These are phyloP conservation scores for Rhimphoctona megacephalus DNA, from an alignment of 2,888 invertebrate genomes.

Conservation along the genomic window DNA sequence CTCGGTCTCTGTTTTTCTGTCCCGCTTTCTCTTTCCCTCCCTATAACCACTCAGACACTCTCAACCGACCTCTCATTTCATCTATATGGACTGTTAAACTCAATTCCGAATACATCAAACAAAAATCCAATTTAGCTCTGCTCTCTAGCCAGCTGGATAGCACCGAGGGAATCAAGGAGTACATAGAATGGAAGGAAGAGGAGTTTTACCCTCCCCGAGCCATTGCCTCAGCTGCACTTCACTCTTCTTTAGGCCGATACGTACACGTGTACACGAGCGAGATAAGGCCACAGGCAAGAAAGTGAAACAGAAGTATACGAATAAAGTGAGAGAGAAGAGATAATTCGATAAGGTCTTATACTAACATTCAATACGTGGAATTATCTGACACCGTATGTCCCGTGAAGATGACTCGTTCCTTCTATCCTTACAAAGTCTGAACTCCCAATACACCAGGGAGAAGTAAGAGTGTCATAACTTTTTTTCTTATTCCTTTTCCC, in stretches of 20 bases:
- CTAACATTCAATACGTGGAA: slow-evolving; percentile 76
- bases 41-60: slow-evolving; percentile 54
- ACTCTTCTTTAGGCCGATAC: slow-evolving; percentile 49
- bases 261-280: slow-evolving; percentile 17
- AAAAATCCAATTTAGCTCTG: slow-evolving; percentile 76
- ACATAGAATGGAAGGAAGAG: slow-evolving; percentile 56
- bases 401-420: slow-evolving; percentile 60
- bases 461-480: slow-evolving; percentile 47
- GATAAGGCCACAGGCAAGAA: slow-evolving; percentile 38
- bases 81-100: slow-evolving; percentile 72
- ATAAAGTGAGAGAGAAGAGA: slow-evolving; percentile 64
- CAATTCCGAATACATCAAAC: slow-evolving; percentile 75
- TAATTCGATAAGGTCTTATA: slow-evolving; percentile 77
- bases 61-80: slow-evolving; percentile 44
- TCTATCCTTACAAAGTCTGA: slow-evolving; percentile 26
- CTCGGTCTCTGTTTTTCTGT: neutral
- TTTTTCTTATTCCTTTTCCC: slow-evolving; percentile 33
- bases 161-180: slow-evolving; percentile 68
- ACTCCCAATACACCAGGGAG: slow-evolving; percentile 47
- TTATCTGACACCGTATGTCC: slow-evolving; percentile 72
- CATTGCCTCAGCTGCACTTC: slow-evolving; percentile 58
- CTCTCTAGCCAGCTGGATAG: slow-evolving; percentile 67
- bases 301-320: slow-evolving; percentile 51
- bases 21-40: slow-evolving; percentile 14
- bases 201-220: slow-evolving; percentile 47